Percentiles rank a stretch among this genome's conserved stretches.
Conservation (phyloP, 1,140 invertebrate species). For the Lineus longissimus region DNA sequence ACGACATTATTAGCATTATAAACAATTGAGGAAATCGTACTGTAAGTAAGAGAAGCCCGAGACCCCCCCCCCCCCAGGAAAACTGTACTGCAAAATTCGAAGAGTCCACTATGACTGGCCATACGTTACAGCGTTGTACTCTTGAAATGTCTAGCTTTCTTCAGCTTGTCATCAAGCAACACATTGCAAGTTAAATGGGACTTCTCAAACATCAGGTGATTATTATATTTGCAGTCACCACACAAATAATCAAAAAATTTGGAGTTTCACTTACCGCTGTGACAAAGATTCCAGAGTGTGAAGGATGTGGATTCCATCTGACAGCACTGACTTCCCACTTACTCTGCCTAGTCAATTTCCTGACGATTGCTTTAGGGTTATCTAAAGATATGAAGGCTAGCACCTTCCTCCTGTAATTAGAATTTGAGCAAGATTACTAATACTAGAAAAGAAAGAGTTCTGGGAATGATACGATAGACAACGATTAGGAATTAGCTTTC, state of each 20-base stretch:
- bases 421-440: not conserved
- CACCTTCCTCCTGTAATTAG: slow-evolving; percentile 63
- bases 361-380: slow-evolving; percentile 67
- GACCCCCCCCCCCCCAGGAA: too few species aligned
- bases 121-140: too few species aligned
- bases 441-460: not conserved
- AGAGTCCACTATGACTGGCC: too few species aligned
- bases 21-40: too few species aligned
- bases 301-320: slow-evolving; percentile 82
- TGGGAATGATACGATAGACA: not conserved
- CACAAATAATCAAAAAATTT: not conserved
- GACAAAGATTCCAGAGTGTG: slow-evolving; percentile 77
- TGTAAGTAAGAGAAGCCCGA: too few species aligned
- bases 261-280: slow-evolving; percentile 70
- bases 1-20: too few species aligned
- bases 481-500: not conserved
- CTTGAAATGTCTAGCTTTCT: too few species aligned
- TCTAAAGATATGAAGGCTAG: slow-evolving; percentile 77
- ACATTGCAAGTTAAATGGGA: too few species aligned
- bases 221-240: not conserved
- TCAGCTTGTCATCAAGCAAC: too few species aligned
- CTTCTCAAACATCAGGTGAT: too few species aligned
- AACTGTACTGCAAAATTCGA: too few species aligned
- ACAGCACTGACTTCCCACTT: slow-evolving; percentile 90
- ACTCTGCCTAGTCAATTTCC: slow-evolving; percentile 78